Evolutionary conservation across 2,797 vertebrate species (phyloP).

Genomic region (Etheostoma perlongum): DNA sequence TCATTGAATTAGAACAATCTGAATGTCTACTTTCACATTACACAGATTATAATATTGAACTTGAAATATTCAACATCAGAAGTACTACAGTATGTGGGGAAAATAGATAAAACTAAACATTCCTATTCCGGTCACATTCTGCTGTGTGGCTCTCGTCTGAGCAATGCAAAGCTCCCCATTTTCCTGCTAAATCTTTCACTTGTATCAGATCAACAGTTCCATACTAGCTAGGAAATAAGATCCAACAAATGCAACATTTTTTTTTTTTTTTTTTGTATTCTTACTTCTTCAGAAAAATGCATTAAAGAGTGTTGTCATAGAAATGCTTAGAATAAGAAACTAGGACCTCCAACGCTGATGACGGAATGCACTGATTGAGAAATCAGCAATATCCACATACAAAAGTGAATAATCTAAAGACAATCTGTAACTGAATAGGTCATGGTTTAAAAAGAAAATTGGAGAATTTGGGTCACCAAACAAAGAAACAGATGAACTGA

Average conservation of each 20-base stretch:
- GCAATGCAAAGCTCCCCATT: conserved; percentile 57
- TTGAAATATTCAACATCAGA: neutral
- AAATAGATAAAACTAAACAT: conserved; percentile 32
- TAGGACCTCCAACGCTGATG: neutral
- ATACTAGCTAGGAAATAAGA: conserved; percentile 34
- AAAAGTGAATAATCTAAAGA: neutral
- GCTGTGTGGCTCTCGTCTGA: conserved; percentile 30
- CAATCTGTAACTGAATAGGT: conserved; percentile 41
- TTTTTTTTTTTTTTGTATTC: neutral
- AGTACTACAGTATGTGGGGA: neutral
- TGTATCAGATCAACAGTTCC: conserved; percentile 55
- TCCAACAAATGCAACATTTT: conserved; percentile 25
- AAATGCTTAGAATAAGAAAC: conserved; percentile 4
- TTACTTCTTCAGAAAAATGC: conserved; percentile 18
- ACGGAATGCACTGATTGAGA: neutral
- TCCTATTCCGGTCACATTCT: conserved; percentile 47
- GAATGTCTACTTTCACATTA: neutral
- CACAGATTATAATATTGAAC: neutral
- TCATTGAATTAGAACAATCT: neutral
- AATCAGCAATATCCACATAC: neutral
- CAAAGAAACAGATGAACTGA: conserved; percentile 56
- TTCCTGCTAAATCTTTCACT: conserved; percentile 48
- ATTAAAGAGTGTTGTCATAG: neutral
- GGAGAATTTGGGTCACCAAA: conserved; percentile 41
- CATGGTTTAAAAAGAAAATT: conserved; percentile 33